Evolutionary conservation across 2,113 vertebrate genomes (phyloP).

Genomic region (Perccottus glenii): DNA sequence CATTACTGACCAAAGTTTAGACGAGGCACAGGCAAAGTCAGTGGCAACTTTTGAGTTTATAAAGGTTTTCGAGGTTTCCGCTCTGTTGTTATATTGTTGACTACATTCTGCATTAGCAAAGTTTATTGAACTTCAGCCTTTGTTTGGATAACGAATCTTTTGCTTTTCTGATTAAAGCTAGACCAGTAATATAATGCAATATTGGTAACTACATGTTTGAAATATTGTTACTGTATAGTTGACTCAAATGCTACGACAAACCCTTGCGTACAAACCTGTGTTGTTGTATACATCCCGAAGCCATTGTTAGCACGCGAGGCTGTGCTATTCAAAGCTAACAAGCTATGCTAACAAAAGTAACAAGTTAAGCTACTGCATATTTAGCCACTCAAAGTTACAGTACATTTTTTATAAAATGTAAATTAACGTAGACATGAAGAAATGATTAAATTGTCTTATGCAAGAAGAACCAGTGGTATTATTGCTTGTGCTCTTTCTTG

Average conservation of each 20-base stretch:
- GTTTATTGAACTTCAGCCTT: constrained; percentile 65
- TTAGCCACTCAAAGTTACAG: accelerated
- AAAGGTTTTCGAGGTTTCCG: not conserved
- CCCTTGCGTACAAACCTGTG: not conserved
- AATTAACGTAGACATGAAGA: too few species aligned
- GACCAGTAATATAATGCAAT: not conserved
- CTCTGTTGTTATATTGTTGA: constrained; percentile 27
- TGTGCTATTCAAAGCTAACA: constrained; percentile 22
- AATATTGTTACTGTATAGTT: not conserved
- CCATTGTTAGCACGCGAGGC: constrained; percentile 59
- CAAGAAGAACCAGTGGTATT: not conserved
- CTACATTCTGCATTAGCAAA: constrained; percentile 54
- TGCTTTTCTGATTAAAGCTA: not conserved
- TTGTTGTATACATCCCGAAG: constrained; percentile 16
- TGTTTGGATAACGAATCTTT: constrained; percentile 38
- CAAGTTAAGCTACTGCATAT: not conserved
- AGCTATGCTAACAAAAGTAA: constrained; percentile 28
- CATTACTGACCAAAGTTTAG: constrained; percentile 99
- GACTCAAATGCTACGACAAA: not conserved
- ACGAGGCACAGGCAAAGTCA: constrained; percentile 98
- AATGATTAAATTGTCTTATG: too few species aligned
- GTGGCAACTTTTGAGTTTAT: constrained; percentile 30
- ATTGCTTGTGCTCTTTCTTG: not conserved
- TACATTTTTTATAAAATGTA: too few species aligned
- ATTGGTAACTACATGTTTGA: too few species aligned